Percentiles rank a stretch among this genome's conserved stretches.
Evolutionary conservation across 2,888 invertebrate genomes (phyloP).

Genomic region (Abscondita cerata): DNA sequence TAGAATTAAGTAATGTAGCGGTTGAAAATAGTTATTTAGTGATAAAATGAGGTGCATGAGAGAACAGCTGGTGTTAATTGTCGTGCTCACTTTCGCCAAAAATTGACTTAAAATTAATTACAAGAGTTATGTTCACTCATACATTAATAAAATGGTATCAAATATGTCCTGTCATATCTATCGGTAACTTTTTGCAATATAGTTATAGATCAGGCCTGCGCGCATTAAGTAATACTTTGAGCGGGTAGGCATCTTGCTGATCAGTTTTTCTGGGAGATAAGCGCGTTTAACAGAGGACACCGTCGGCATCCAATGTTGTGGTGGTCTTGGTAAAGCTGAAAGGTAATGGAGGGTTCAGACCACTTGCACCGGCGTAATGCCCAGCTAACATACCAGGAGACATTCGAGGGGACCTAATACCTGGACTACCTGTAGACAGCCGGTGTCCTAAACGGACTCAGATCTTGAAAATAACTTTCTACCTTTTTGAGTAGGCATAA

Average conservation of each 20-base stretch:
- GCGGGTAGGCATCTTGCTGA: slow-evolving; percentile 52
- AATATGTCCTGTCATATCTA: slow-evolving; percentile 49
- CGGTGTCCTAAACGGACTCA: slow-evolving; percentile 42
- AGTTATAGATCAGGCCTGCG: slow-evolving; percentile 56
- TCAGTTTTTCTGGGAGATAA: slow-evolving; percentile 53
- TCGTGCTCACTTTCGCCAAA: slow-evolving; percentile 61
- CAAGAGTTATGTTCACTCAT: slow-evolving; percentile 48
- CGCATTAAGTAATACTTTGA: slow-evolving; percentile 58
- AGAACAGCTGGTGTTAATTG: slow-evolving; percentile 46
- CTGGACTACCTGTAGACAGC: slow-evolving; percentile 31
- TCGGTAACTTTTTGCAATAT: slow-evolving; percentile 31
- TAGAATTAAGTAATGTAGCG: background rate
- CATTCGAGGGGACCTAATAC: slow-evolving; percentile 46
- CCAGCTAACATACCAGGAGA: slow-evolving; percentile 58
- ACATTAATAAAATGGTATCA: slow-evolving; percentile 51
- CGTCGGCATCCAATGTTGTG: slow-evolving; percentile 75
- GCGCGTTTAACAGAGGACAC: slow-evolving; percentile 63
- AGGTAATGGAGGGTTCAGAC: slow-evolving; percentile 75
- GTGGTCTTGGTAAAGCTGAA: slow-evolving; percentile 75
- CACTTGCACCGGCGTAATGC: slow-evolving; percentile 71
- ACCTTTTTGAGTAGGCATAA: slow-evolving; percentile 35
- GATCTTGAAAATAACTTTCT: slow-evolving; percentile 31
- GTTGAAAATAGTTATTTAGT: background rate
- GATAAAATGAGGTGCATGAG: slow-evolving; percentile 9
- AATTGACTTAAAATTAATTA: slow-evolving; percentile 48